Conservation (phyloP, 2,113 vertebrate genomes). For the Suricata suricatta region DNA sequence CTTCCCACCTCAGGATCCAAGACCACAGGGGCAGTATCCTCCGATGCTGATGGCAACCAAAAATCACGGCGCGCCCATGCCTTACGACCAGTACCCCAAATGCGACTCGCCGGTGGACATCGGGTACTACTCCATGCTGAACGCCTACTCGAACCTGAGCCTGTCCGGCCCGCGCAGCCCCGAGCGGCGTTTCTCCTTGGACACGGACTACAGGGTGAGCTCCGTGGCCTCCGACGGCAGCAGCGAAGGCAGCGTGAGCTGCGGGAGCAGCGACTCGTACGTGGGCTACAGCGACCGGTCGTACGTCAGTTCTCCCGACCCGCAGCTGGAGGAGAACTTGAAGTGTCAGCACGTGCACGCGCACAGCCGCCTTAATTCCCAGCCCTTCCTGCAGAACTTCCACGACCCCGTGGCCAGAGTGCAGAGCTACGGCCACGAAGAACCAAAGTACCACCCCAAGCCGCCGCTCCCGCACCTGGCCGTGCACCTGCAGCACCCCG, state of each 20-base stretch:
- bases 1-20: slow-evolving; percentile 90
- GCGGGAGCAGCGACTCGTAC: slow-evolving; percentile 94
- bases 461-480: slow-evolving; percentile 90
- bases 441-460: slow-evolving; percentile 88
- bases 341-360: slow-evolving; percentile 89
- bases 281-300: slow-evolving; percentile 89
- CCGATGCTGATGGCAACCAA: slow-evolving; percentile 89
- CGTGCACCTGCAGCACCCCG: slow-evolving; percentile 91
- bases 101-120: slow-evolving; percentile 95
- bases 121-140: slow-evolving; percentile 94
- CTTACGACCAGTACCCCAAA: slow-evolving; percentile 94
- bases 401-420: slow-evolving; percentile 87
- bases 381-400: slow-evolving; percentile 87
- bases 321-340: slow-evolving; percentile 89
- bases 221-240: slow-evolving; percentile 95
- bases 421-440: slow-evolving; percentile 91
- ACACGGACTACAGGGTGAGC: slow-evolving; percentile 90
- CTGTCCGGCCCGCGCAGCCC: slow-evolving; percentile 91
- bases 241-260: slow-evolving; percentile 95
- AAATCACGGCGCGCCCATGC: slow-evolving; percentile 87
- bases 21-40: slow-evolving; percentile 88
- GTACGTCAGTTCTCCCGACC: slow-evolving; percentile 91
- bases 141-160: slow-evolving; percentile 90
- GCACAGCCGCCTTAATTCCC: slow-evolving; percentile 85
- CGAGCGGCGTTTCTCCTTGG: slow-evolving; percentile 90